A percentile compares a stretch with the other conserved stretches of the same genome.
phyloP scores from a whole-genome alignment of 2,113 vertebrate genomes.

The Chamaetylas fuelleborni region DNA sequence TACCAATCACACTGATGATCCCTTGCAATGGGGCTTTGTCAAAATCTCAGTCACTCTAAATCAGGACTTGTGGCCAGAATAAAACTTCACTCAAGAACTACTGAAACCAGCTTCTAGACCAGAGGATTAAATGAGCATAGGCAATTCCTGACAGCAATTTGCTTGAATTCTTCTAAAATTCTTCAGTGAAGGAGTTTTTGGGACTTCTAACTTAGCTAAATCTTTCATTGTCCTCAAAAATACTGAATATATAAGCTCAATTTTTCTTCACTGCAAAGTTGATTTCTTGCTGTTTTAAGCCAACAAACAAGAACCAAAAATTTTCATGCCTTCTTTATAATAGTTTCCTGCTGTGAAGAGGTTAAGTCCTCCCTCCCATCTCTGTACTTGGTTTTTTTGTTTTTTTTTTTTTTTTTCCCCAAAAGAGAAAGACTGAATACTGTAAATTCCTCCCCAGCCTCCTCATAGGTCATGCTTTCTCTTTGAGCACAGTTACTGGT shows the following conservation, averaged over 20 bases:
- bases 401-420: neutral
- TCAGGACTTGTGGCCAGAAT: neutral
- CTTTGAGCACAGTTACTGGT: neutral
- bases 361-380: neutral
- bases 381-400: neutral
- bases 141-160: neutral
- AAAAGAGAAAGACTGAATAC: neutral
- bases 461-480: constrained; percentile 16
- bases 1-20: neutral
- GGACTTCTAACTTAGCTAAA: neutral
- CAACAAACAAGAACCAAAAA: neutral
- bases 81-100: neutral
- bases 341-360: neutral
- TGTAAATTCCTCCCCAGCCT: constrained; percentile 11
- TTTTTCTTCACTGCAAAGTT: neutral
- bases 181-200: neutral
- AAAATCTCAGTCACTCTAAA: neutral
- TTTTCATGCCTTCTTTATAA: neutral
- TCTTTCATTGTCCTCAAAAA: neutral
- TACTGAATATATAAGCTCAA: neutral
- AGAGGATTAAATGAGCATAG: neutral
- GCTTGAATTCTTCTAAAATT: neutral
- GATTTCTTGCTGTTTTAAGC: neutral
- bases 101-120: neutral
- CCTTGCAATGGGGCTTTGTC: neutral